A percentile compares a stretch with the other conserved stretches of the same genome.
These are phyloP conservation scores for Pseudoatta argentina DNA, from an alignment of 1,140 invertebrate genomes.

Conservation along the genomic window DNA sequence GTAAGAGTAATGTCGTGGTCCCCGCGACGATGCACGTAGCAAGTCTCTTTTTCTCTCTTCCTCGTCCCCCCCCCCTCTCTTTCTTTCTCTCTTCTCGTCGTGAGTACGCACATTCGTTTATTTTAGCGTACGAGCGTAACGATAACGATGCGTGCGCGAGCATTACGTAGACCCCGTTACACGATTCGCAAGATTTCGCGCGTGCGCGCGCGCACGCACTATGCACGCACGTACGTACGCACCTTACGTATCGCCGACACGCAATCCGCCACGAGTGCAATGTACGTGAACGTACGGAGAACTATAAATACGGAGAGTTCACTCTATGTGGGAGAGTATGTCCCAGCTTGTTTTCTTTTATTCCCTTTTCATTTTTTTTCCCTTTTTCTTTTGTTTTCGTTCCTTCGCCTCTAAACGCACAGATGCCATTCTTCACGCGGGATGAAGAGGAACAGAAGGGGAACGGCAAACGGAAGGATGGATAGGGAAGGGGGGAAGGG, in stretches of 20 bases:
- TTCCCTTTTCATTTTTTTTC: background rate
- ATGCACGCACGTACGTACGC: background rate
- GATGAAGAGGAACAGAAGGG: background rate
- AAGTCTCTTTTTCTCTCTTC: background rate
- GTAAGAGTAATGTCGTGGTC: background rate
- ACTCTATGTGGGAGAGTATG: constrained; percentile 28
- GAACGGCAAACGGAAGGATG: background rate
- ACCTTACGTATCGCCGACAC: background rate
- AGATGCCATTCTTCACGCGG: constrained; percentile 19
- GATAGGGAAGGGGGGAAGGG: background rate
- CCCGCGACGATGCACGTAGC: background rate
- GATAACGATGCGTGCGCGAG: constrained; percentile 19
- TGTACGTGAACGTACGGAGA: constrained; percentile 22
- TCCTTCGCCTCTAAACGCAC: constrained; percentile 16
- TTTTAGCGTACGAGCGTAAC: constrained; percentile 16
- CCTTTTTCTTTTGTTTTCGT: background rate
- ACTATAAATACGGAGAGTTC: constrained; percentile 51
- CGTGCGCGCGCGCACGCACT: background rate
- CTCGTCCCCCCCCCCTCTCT: background rate
- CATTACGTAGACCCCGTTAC: constrained; percentile 56
- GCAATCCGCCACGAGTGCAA: constrained; percentile 32
- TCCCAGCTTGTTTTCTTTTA: background rate
- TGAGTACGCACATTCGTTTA: constrained; percentile 26
- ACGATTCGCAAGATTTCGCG: constrained; percentile 19
- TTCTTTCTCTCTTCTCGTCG: background rate